Base-by-base conservation (phyloP, 1,140 invertebrate genomes). In the Cydia pomonella region DNA sequence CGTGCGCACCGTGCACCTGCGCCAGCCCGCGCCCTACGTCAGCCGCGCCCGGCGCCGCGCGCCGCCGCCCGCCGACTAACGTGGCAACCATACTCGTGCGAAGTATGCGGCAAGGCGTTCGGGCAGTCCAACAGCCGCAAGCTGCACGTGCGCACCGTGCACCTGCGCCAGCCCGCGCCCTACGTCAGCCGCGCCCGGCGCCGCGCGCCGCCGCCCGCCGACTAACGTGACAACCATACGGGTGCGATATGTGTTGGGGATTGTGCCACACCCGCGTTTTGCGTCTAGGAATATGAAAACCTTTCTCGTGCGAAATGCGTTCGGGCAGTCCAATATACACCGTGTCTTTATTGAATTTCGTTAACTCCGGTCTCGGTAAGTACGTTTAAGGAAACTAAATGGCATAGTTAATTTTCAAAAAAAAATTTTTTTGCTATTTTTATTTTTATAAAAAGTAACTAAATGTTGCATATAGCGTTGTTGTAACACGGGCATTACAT, bases 21-120 rank as follows among this genome's bases (percentile, higher is more conserved):
- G 83, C 38, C 84, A 85, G 71, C 85, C 88, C 0, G 84, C 87
- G 69, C 88, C 88, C 0, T 88, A 86, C 78, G 69, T 83, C 69
- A 84, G 81, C 73, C 71, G 78, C 4, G 66, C 74, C 7, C 38
- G 74, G 66, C 73, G 63, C 0, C 27, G 29, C 0, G 33, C 64
- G 0, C 64, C 64, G 64, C n/a, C 41, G 7, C 27, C 21, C 2
- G 21, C 21, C 1, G 18, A 18, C n/a, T 53, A 18, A 50, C 2
- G 13, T 41, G 9, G 6, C 4, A 47, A 47, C 44, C 13, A 47
- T 47, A 47, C 44, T 0, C 2, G 13, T 47, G 44, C 16, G 44
- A 47, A 87, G 94, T 97, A 7, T 97, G 97, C 82, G 96, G 96
- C 16, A 97, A 97, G 89, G 94, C 95, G 21, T 97, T 97, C 83